A percentile compares a stretch with the other conserved stretches of the same genome.
phyloP scores from a whole-genome alignment of 1,140 invertebrate genomes.

The Campoletis sonorensis region DNA sequence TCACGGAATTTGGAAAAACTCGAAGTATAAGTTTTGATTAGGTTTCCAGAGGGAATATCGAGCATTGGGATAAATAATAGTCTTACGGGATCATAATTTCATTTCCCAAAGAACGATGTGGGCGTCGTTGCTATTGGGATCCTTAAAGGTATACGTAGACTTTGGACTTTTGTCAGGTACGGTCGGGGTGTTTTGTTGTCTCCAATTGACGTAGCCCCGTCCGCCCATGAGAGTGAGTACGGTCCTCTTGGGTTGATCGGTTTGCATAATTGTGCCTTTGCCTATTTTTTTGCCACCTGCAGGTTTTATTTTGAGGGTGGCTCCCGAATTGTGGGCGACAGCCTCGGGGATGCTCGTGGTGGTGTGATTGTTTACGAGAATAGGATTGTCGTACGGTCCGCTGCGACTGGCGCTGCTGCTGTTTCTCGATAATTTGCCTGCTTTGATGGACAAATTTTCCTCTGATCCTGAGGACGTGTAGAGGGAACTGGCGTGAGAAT shows the following conservation, averaged over 20 bases:
- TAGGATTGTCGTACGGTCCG: conserved; percentile 74
- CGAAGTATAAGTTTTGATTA: too few species aligned
- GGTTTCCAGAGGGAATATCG: too few species aligned
- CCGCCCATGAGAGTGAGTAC: conserved; percentile 92
- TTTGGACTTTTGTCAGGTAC: conserved; percentile 68
- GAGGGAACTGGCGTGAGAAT: conserved; percentile 88
- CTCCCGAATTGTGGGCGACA: too few species aligned
- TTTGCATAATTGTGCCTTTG: conserved; percentile 67
- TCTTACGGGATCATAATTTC: conserved; percentile 82
- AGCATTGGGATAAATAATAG: too few species aligned
- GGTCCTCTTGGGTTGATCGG: conserved; percentile 82
- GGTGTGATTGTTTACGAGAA: conserved; percentile 47
- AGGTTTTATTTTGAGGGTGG: conserved; percentile 45
- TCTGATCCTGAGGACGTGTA: conserved; percentile 89
- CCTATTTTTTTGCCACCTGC: conserved; percentile 64
- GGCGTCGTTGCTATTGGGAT: conserved; percentile 86
- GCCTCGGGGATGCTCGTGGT: conserved; percentile 40
- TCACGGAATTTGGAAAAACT: too few species aligned
- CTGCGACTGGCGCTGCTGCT: conserved; percentile 84
- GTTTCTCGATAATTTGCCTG: conserved; percentile 82
- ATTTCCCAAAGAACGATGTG: conserved; percentile 94
- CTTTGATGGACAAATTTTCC: conserved; percentile 84
- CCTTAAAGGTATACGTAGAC: conserved; percentile 70
- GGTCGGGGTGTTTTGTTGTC: conserved; percentile 76
- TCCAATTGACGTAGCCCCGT: conserved; percentile 90